Conservation (phyloP, 1,140 invertebrate genomes). For the Caenorhabditis latens region DNA sequence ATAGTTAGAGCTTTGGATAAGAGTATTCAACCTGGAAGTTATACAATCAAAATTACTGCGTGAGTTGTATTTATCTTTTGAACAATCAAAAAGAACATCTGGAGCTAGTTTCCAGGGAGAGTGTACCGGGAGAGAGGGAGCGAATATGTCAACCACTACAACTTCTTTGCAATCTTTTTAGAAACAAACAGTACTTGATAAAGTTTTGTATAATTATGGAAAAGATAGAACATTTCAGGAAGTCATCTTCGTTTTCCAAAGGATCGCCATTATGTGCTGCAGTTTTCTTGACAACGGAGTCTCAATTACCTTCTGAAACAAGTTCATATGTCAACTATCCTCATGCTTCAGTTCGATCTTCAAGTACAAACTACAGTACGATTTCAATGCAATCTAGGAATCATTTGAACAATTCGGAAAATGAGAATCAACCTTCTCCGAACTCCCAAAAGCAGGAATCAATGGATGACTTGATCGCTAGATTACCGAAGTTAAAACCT, state of each 20-base stretch:
- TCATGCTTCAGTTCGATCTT: not conserved
- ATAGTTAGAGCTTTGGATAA: not conserved
- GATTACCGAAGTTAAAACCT: not conserved
- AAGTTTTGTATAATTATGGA: not conserved
- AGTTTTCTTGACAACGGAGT: not conserved
- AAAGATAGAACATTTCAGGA: not conserved
- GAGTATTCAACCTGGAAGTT: not conserved
- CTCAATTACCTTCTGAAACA: not conserved
- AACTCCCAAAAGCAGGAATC: not conserved
- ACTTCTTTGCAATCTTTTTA: not conserved
- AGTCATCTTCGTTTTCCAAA: not conserved
- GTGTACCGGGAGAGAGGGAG: slow-evolving; percentile 9
- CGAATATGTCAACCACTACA: not conserved
- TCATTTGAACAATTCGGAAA: no score
- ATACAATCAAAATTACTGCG: not conserved
- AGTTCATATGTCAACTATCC: not conserved
- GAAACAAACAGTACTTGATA: not conserved
- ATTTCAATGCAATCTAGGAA: not conserved
- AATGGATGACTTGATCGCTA: not conserved
- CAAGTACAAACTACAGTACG: not conserved
- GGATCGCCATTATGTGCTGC: not conserved
- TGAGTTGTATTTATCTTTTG: not conserved
- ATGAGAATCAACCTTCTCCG: no score
- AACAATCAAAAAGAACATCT: not conserved
- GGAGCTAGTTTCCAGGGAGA: not conserved